These are phyloP conservation scores for Pelobates cultripes DNA, from an alignment of 2,797 vertebrate species.

Conservation along the genomic window DNA sequence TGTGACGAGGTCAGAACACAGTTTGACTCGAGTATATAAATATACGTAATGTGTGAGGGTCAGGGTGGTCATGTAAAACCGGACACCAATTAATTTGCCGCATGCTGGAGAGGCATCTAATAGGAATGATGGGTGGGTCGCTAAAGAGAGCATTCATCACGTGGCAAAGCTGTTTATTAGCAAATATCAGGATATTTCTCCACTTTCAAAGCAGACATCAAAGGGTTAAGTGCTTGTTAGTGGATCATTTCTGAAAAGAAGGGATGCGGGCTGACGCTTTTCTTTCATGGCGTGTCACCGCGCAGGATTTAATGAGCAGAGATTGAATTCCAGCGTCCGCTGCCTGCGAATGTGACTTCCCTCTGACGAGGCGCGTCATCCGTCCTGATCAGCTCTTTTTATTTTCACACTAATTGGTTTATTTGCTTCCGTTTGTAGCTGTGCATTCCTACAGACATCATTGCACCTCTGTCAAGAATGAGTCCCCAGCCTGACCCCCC, in stretches of 20 bases:
- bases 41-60: too few species aligned
- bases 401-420: conserved; percentile 54
- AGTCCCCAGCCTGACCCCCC: conserved; percentile 5
- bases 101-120: too few species aligned
- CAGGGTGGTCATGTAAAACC: too few species aligned
- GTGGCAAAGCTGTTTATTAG: not conserved
- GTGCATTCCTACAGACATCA: conserved; percentile 42
- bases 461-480: conserved; percentile 34
- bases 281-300: conserved; percentile 46
- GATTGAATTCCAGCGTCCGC: conserved; percentile 38
- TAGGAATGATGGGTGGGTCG: not conserved
- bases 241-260: conserved; percentile 21
- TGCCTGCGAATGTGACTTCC: conserved; percentile 40
- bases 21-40: too few species aligned
- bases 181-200: not conserved
- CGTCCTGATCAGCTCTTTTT: conserved; percentile 49
- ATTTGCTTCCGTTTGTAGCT: conserved; percentile 48
- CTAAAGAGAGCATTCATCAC: not conserved
- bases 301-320: conserved; percentile 47
- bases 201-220: conserved; percentile 8
- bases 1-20: too few species aligned
- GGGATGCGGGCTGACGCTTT: conserved; percentile 3
- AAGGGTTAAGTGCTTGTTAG: conserved; percentile 49
- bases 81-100: too few species aligned
- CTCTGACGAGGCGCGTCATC: conserved; percentile 47